Percentiles rank a stretch among this genome's conserved stretches.
These are phyloP conservation scores for Varanus komodoensis DNA, from an alignment of 2,113 vertebrate species.

Conservation along the genomic window DNA sequence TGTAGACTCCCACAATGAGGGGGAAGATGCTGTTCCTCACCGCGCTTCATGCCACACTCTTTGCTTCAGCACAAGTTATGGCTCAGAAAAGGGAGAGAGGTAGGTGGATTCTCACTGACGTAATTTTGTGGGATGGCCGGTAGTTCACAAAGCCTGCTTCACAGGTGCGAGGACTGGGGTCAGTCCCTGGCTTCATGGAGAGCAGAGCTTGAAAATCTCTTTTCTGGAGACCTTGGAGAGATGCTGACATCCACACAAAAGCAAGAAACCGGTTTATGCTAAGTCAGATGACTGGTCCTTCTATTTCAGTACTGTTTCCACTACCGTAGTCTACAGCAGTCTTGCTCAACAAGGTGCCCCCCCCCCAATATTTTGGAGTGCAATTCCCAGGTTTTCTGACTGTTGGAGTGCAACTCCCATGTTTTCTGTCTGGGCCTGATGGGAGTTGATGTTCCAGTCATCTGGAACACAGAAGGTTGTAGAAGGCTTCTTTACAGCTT, in stretches of 20 bases:
- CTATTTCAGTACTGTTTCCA: too few species aligned
- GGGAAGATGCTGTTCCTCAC: conserved; percentile 56
- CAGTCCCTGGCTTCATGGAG: too few species aligned
- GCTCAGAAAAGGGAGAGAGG: conserved; percentile 69
- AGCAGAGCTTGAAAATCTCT: not conserved
- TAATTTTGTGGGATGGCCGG: not conserved
- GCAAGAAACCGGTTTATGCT: not conserved
- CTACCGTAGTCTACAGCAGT: too few species aligned
- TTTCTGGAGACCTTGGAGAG: not conserved
- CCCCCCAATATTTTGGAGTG: not conserved
- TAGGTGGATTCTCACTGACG: conserved; percentile 31
- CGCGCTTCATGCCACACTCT: not conserved
- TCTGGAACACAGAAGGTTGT: too few species aligned
- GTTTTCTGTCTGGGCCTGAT: not conserved
- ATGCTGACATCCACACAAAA: not conserved
- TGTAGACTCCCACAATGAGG: conserved; percentile 66
- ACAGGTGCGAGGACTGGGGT: not conserved
- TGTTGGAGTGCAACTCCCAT: not conserved
- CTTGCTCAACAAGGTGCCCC: too few species aligned
- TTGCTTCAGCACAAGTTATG: not conserved
- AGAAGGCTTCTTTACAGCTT: not conserved
- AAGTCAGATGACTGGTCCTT: not conserved
- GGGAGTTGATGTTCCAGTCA: not conserved
- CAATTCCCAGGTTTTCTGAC: not conserved
- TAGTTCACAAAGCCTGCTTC: too few species aligned